phyloP scores from a whole-genome alignment of 1,140 invertebrate genomes.

The Drosophila repleta region DNA sequence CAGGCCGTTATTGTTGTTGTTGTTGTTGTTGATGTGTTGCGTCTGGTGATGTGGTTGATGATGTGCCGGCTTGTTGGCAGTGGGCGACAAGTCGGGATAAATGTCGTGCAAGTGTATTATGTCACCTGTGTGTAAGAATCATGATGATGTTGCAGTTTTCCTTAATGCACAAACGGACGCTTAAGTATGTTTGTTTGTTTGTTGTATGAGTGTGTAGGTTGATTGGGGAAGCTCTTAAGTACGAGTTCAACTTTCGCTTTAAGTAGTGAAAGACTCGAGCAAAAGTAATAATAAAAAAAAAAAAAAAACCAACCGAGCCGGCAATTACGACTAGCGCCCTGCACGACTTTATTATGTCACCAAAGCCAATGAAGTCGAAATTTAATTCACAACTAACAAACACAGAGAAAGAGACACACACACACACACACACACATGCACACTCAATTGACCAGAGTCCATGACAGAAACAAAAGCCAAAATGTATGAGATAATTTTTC shows the following conservation, averaged over 20 bases:
- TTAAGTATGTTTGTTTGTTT: slow-evolving; percentile 5
- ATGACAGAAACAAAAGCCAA: slow-evolving; percentile 49
- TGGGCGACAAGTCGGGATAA: slow-evolving; percentile 76
- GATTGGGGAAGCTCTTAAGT: slow-evolving; percentile 4
- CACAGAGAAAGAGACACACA: no score
- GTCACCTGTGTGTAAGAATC: slow-evolving; percentile 79
- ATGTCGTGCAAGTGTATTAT: slow-evolving; percentile 84
- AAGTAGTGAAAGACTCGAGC: slow-evolving; percentile 39
- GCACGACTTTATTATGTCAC: slow-evolving; percentile 53
- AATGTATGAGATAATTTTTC: slow-evolving; percentile 56
- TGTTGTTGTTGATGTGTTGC: slow-evolving; percentile 48
- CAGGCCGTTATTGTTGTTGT: slow-evolving; percentile 58
- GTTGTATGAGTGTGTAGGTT: background rate
- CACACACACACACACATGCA: background rate
- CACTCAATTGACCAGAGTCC: slow-evolving; percentile 25
- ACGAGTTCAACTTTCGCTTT: slow-evolving; percentile 46
- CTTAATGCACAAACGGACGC: slow-evolving; percentile 19
- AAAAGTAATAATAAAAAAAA: slow-evolving; percentile 48
- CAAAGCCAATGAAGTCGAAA: slow-evolving; percentile 44
- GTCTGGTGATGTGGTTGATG: slow-evolving; percentile 39
- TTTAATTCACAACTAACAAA: slow-evolving; percentile 27
- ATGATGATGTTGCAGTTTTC: slow-evolving; percentile 52
- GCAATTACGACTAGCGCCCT: slow-evolving; percentile 27
- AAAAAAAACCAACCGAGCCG: slow-evolving; percentile 3
- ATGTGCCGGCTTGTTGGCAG: slow-evolving; percentile 64